Evolutionary conservation across 2,113 vertebrate species (phyloP).

Genomic region (Toxostoma redivivum): DNA sequence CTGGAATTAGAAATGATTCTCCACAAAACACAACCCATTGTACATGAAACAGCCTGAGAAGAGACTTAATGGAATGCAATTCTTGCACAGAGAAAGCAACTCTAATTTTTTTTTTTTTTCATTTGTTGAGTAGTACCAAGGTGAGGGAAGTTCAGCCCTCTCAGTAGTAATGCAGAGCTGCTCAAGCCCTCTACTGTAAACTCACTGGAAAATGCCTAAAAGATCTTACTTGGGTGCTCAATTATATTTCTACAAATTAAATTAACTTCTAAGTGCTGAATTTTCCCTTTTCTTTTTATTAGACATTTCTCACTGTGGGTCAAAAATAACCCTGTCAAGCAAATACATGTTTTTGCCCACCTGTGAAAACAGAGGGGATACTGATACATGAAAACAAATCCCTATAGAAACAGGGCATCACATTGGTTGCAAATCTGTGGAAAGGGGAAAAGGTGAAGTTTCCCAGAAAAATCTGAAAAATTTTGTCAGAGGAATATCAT

Average conservation of each 20-base stretch:
- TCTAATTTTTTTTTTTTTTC: neutral
- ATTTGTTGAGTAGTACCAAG: neutral
- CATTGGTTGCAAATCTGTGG: neutral
- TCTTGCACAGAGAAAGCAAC: neutral
- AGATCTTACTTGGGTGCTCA: neutral
- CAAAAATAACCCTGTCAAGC: neutral
- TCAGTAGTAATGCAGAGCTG: neutral
- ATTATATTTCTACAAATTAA: neutral
- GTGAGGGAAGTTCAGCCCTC: neutral
- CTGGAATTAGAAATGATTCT: neutral
- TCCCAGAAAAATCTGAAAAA: neutral
- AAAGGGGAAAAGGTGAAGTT: neutral
- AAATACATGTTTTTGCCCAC: neutral
- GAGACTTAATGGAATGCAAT: neutral
- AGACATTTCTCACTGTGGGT: neutral
- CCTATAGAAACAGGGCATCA: neutral
- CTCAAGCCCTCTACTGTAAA: neutral
- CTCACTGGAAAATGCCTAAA: neutral
- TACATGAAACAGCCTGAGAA: neutral
- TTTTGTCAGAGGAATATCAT: neutral
- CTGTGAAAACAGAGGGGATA: slow-evolving; percentile 34
- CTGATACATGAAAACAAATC: neutral
- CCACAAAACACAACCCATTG: neutral
- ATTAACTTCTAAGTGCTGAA: slow-evolving; percentile 1
- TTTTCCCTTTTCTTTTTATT: neutral